Evolutionary conservation across 2,797 vertebrate species (phyloP), one percentile per base, ranked within the genome.

Genomic region (Peromyscus eremicus): DNA sequence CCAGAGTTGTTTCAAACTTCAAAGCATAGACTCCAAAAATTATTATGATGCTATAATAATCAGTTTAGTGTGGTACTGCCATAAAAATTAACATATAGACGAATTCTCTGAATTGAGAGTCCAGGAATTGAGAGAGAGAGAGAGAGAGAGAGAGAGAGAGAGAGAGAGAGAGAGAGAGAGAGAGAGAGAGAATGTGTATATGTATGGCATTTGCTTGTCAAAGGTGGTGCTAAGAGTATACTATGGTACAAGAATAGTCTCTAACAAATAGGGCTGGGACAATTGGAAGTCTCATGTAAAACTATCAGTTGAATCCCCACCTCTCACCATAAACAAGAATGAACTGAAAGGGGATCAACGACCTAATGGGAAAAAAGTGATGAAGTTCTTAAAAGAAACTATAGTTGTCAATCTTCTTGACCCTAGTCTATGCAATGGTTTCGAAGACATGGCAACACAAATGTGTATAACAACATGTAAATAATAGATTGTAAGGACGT

Each of bases 381-480:
- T 34, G 60, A 46, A 94, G 66, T 19, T 9, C 34, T 71, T 52
- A 55, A n/a, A 92, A 87, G 76, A 96, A 96, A 81, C 70, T 12
- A 55, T 1, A 91, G 34, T 32, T 55, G 4, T 57, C 83, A 66
- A 83, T 85, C n/a, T 92, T 71, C 34, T 55, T 62, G 73, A 82
- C 71, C 4, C 66, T 16, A n/a, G 68, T 76, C 64, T 19, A 84
- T 10, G 40, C 29, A 76, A 60, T 34, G 21, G 25, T 52, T 96
- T 86, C 9, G 64, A 52, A 89, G 84, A 25, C 82, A 62, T 5
- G 82, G 49, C 37, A 57, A 46, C 49, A 79, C 49, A 91, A 92
- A 27, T 6, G 11, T 9, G 84, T 91, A 34, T 34, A 96, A 89
- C 19, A 49, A 68, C 14, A 49, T 14, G 19, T 49, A 60, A 84